These are phyloP conservation scores for Eurosta solidaginis DNA, from an alignment of 1,140 invertebrate genomes.

Conservation along the genomic window DNA sequence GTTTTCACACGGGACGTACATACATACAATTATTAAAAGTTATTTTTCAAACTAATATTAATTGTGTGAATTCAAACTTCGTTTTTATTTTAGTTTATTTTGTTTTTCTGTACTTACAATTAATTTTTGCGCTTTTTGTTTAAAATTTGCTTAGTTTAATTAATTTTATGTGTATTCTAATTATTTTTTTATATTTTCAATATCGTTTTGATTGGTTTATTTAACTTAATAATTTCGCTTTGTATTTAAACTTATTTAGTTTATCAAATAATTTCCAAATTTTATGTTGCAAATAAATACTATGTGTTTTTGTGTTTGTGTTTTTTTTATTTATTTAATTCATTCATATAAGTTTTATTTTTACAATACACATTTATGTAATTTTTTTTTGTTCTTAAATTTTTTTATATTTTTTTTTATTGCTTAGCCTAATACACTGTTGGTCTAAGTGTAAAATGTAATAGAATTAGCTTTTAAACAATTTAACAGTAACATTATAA, in stretches of 20 bases:
- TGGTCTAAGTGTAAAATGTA: constrained; percentile 4
- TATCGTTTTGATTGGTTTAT: constrained; percentile 25
- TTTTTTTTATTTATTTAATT: neutral
- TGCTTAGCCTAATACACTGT: constrained; percentile 8
- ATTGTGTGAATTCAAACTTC: neutral
- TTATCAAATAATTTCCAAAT: neutral
- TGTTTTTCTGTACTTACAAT: neutral
- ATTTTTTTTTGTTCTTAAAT: neutral
- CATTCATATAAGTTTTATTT: constrained; percentile 15
- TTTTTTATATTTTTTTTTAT: neutral
- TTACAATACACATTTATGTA: constrained; percentile 21
- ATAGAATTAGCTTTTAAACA: constrained; percentile 12
- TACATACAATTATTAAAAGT: neutral
- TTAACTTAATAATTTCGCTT: neutral
- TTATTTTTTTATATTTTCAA: constrained; percentile 24
- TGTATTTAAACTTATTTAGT: neutral
- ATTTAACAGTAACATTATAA: constrained; percentile 23
- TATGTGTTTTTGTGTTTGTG: constrained; percentile 17
- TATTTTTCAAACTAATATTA: neutral
- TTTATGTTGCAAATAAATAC: neutral
- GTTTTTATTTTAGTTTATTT: neutral
- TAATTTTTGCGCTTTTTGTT: neutral
- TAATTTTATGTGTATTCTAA: neutral
- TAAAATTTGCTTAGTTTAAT: constrained; percentile 5
- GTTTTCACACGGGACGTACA: neutral